Conservation (phyloP, 2,888 invertebrate species). For the Leptopterna dolabrata region DNA sequence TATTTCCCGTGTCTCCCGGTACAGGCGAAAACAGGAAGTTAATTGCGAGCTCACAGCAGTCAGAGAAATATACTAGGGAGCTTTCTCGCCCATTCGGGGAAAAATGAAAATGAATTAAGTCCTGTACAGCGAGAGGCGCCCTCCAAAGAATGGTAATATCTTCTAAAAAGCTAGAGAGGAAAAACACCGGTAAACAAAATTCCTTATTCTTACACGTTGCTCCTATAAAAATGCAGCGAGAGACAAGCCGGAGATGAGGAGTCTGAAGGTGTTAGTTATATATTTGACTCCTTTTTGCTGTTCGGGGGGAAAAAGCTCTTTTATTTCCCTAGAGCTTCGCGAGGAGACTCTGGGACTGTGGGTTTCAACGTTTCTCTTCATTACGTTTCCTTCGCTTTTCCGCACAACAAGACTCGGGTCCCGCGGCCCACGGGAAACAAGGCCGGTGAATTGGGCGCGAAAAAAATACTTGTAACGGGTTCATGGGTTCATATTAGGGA, state of each 20-base stretch:
- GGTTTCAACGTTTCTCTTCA: neutral
- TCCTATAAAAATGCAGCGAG: neutral
- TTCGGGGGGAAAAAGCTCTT: neutral
- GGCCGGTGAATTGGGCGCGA: too few species aligned
- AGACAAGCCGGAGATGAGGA: neutral
- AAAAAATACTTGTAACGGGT: too few species aligned
- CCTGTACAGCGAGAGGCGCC: neutral
- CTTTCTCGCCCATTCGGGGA: neutral
- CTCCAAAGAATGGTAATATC: neutral
- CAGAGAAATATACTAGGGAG: neutral
- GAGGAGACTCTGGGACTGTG: neutral
- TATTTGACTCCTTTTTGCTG: neutral
- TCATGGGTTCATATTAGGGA: too few species aligned
- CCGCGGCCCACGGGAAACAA: neutral
- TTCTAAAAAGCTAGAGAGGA: neutral
- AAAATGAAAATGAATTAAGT: neutral
- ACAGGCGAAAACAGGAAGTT: neutral
- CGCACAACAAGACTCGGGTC: neutral
- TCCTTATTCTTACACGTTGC: neutral
- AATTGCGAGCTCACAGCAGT: neutral
- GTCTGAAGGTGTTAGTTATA: neutral
- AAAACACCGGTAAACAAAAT: neutral
- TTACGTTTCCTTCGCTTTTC: neutral
- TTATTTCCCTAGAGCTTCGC: neutral
- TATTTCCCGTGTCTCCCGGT: neutral